Conservation (phyloP, 2,888 invertebrate genomes). For the Drosophila putrida region DNA sequence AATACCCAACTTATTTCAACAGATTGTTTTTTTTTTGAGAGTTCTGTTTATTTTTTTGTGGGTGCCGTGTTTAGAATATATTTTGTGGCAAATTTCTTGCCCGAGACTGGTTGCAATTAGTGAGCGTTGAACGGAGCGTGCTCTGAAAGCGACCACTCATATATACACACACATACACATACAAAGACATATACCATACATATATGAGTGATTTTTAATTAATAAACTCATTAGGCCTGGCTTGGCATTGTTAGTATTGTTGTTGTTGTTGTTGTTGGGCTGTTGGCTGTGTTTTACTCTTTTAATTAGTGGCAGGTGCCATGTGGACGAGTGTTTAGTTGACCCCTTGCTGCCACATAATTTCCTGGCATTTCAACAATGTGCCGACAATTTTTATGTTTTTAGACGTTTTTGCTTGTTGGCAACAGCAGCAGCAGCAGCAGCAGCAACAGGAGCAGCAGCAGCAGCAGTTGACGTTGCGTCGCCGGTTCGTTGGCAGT, state of each 20-base stretch:
- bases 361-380: constrained; percentile 78
- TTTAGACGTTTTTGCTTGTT: constrained; percentile 60
- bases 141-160: constrained; percentile 26
- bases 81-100: constrained; percentile 50
- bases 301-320: constrained; percentile 77
- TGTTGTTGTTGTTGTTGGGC: constrained; percentile 29
- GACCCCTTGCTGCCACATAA: constrained; percentile 65
- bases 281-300: constrained; percentile 58
- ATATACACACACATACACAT: constrained; percentile 3
- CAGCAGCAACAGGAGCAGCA: constrained; percentile 10
- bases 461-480: constrained; percentile 46
- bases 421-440: constrained; percentile 14
- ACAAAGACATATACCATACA: constrained; percentile 1
- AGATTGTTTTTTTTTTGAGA: not conserved
- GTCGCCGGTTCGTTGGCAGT: constrained; percentile 64
- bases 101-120: constrained; percentile 46
- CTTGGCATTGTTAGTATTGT: constrained; percentile 30
- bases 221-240: constrained; percentile 77
- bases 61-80: constrained; percentile 53
- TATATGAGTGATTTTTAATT: constrained; percentile 73
- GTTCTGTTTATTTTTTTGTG: constrained; percentile 6
- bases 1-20: not conserved
- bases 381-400: constrained; percentile 73
- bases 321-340: constrained; percentile 38
- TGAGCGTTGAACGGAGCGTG: constrained; percentile 39